A percentile compares a stretch with the other conserved stretches of the same genome.
Conservation (phyloP, 2,113 vertebrate genomes). For the Progne subis region DNA sequence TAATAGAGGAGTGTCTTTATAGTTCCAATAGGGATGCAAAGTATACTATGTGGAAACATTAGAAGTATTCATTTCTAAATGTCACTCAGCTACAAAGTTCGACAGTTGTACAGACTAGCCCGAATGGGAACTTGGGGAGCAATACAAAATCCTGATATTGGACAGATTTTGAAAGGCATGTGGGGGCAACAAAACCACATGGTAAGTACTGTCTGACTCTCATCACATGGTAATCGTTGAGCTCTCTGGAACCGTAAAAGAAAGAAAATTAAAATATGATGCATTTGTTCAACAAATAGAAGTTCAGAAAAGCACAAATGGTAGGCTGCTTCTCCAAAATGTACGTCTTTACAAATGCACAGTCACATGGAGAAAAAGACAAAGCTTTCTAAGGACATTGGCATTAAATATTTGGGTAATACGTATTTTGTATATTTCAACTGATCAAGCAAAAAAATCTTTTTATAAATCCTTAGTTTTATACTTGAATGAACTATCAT, state of each 20-base stretch:
- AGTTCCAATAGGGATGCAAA: background rate
- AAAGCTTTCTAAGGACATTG: background rate
- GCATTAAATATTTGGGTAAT: background rate
- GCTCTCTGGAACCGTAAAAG: background rate
- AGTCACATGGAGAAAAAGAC: background rate
- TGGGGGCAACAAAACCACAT: background rate
- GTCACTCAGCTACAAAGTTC: background rate
- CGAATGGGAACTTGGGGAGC: background rate
- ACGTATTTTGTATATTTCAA: background rate
- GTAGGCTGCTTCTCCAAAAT: background rate
- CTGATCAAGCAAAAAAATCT: background rate
- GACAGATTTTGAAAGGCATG: background rate
- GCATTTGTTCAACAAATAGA: background rate
- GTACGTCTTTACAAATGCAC: background rate
- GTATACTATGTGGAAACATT: background rate
- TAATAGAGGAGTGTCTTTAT: slow-evolving; percentile 10
- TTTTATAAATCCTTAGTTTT: background rate
- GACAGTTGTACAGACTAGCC: background rate
- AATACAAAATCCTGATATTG: background rate
- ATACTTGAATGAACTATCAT: background rate
- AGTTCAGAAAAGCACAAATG: background rate
- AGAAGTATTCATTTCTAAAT: slow-evolving; percentile 25
- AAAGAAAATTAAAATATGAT: background rate
- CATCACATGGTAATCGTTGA: background rate
- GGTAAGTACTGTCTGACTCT: background rate